Base-by-base conservation (phyloP, 1,140 invertebrate genomes). In the Cataglyphis hispanica region DNA sequence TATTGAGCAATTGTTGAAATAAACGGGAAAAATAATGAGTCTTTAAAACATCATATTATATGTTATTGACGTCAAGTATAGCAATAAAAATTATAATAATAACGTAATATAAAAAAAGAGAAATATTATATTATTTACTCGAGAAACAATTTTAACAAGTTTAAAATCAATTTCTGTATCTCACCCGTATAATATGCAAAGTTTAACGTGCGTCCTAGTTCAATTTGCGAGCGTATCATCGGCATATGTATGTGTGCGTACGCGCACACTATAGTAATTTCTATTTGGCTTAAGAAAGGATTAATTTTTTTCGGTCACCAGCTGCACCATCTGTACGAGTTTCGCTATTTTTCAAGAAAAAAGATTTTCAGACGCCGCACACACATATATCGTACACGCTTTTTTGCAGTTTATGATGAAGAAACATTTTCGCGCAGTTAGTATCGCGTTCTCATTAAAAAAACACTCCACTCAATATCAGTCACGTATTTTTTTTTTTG, bases 341-440 rank as follows among this genome's bases (percentile, higher is more conserved):
- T 56, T 63, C 58, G 85, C 60, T 27, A 81, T 87, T 69, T 88
- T 84, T 84, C 56, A 60, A 64, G 13, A 31, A 6, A 22, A 50
- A 61, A 34, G 37, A 60, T 80, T 40, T 31, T 56, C 72, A 64
- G 46, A 84, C 34, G 40, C 31, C 56, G 11, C 34, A 70, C 53
- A 40, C 58, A 67, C 56, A 31, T 31, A 31, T 31, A 31, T 3
- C 37, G 63, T n/a, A 50, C 16, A 37, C 64, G 50, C 64, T 53
- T 60, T 43, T 13, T 43, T 67, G n/a, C 37, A 5, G n/a, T 60
- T 34, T 43, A 70, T 25, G 66, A 70, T 74, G 66, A 81, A 78
- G 63, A 70, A 70, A 31, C 43, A 34, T 31, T 43, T 46, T 13
- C 61, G 60, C 4, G 34, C 46, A 16, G 66, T 25, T 76, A 40